A percentile compares a stretch with the other conserved stretches of the same genome.
Conservation (phyloP, 1,140 invertebrate species). For the Drosophila elegans region DNA sequence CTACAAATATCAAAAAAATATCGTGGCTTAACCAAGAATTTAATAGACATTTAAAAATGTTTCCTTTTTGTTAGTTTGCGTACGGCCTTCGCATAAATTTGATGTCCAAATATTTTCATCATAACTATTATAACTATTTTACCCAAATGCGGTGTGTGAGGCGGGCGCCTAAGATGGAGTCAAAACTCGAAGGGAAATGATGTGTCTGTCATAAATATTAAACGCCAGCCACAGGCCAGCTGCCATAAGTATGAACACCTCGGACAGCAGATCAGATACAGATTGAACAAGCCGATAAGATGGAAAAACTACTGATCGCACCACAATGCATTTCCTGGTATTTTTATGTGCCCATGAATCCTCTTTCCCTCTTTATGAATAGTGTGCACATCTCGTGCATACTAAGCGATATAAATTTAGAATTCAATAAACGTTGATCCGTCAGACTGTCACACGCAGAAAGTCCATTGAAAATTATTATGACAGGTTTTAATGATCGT, state of each 20-base stretch:
- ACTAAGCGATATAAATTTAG: constrained; percentile 51
- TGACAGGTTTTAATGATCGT: constrained; percentile 36
- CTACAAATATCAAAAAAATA: too few relatives aligned
- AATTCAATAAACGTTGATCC: constrained; percentile 53
- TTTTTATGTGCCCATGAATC: constrained; percentile 29
- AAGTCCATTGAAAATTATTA: constrained; percentile 33
- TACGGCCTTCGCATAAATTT: background rate
- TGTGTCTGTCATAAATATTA: constrained; percentile 52
- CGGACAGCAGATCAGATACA: constrained; percentile 37
- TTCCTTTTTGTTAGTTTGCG: too few relatives aligned
- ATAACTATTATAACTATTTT: constrained; percentile 12
- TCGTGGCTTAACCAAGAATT: too few relatives aligned
- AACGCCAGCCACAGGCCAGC: constrained; percentile 12
- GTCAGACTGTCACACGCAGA: constrained; percentile 31
- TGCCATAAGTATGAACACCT: constrained; percentile 18
- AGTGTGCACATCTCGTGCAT: constrained; percentile 53
- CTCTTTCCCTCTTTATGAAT: constrained; percentile 15
- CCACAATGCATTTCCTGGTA: constrained; percentile 68
- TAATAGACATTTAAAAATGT: too few relatives aligned
- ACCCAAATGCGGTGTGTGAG: background rate
- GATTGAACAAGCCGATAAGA: constrained; percentile 64
- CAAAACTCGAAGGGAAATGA: constrained; percentile 37
- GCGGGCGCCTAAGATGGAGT: constrained; percentile 9
- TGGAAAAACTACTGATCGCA: constrained; percentile 47
- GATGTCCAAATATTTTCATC: background rate